Base-by-base conservation (phyloP, 2,888 invertebrate genomes). In the Syrista parreyssii region DNA sequence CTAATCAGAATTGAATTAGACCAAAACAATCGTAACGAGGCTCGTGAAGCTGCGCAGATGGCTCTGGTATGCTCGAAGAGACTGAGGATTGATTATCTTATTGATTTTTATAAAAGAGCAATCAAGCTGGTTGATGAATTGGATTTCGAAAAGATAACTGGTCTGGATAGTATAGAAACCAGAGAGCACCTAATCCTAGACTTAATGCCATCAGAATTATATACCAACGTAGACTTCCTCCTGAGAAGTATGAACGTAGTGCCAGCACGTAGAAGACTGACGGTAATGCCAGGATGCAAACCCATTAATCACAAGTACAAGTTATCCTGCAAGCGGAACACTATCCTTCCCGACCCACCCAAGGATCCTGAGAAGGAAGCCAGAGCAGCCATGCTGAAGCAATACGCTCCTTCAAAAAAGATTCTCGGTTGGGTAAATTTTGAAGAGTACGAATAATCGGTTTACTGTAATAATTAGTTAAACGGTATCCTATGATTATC, bases 21-120 rank as follows among this genome's bases (percentile, higher is more conserved):
- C 34, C 92, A 92, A 82, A 89, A 91, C 79, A 93, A 93, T 74
- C 91, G 91, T 68, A 92, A 92, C 80, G 93, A 93, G 79, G 93
- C 93, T 0, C 91, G 89, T 76, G 90, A 89, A 15, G 92, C 88
- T 0, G 88, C 89, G 0, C 73, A 83, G 23, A 23, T 83, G 9
- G 87, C 89, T 11, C 78, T 88, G 23, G 85, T 89, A 31, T 82
- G 88, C 12, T 91, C 92, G 0, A 87, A 85, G 33, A 85, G 86
- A 69, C 83, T 93, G 33, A 85, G 88, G 2, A 88, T 92, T 79
- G 81, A 86, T 31, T 87, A 85, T 68, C 84, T 93, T 40, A 76
- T 86, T 0, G 88, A 91, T 55, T 90, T 90, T 78, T 89, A 89
- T 76, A 81, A 82, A 11, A 79, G 91, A 86, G 88, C 89, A 3